These are phyloP conservation scores for Trachurus trachurus DNA, from an alignment of 2,797 vertebrate genomes.

Conservation along the genomic window DNA sequence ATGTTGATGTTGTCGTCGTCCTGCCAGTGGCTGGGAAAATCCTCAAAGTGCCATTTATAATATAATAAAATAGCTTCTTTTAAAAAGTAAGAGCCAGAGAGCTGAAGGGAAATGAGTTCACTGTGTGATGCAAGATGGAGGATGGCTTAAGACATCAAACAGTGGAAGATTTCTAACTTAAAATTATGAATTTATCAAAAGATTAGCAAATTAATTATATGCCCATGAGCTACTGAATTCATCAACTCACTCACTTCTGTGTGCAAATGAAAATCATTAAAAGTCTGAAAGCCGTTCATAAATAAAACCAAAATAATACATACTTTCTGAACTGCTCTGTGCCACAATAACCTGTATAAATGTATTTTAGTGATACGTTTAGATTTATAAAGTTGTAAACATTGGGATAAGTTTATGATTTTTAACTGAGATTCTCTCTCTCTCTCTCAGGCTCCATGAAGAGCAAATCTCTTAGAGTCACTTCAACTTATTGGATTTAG, in stretches of 20 bases:
- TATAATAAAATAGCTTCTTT: not conserved
- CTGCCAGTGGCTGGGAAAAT: not conserved
- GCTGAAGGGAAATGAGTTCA: not conserved
- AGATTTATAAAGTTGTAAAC: not conserved
- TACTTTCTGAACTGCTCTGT: not conserved
- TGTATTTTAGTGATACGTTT: not conserved
- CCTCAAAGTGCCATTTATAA: not conserved
- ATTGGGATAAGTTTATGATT: not conserved
- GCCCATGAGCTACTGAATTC: not conserved
- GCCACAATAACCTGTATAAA: not conserved
- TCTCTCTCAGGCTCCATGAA: not conserved
- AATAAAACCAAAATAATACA: not conserved
- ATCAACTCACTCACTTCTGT: not conserved
- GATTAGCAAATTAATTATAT: not conserved
- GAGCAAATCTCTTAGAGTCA: not conserved
- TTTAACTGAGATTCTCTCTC: not conserved
- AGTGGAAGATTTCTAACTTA: not conserved
- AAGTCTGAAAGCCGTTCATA: not conserved
- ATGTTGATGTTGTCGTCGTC: not conserved
- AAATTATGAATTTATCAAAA: too few species aligned
- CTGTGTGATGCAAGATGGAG: not conserved
- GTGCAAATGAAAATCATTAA: not conserved
- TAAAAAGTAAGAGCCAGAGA: not conserved
- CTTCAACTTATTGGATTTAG: conserved; percentile 16
- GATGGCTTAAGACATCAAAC: not conserved